Percentiles rank a stretch among this genome's conserved stretches.
Conservation (phyloP, 1,140 invertebrate genomes). For the Diabrotica undecimpunctata region DNA sequence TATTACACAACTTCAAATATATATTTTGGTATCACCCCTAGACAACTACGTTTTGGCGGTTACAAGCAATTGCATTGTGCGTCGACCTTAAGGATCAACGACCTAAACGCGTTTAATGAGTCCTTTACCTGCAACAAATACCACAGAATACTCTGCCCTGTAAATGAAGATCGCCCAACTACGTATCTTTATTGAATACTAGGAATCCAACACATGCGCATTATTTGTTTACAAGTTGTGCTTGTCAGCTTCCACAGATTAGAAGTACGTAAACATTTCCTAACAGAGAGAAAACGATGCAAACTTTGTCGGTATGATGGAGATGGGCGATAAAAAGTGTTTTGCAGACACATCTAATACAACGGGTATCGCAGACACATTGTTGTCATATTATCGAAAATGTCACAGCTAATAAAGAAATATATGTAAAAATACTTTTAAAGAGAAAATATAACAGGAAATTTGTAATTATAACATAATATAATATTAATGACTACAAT, state of each 20-base stretch:
- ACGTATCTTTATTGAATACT: conserved; percentile 40
- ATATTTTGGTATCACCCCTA: no score
- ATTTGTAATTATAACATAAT: neutral
- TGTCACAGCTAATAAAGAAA: neutral
- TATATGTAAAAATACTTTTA: neutral
- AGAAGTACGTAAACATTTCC: conserved; percentile 27
- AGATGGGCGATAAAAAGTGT: neutral
- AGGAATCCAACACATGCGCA: conserved; percentile 44
- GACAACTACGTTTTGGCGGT: no score
- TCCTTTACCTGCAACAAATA: conserved; percentile 2
- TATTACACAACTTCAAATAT: no score
- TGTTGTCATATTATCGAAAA: neutral
- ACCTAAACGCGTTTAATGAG: neutral
- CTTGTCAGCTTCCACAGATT: conserved; percentile 32
- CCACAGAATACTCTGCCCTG: conserved; percentile 8
- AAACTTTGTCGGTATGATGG: neutral
- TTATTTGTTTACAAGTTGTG: conserved; percentile 48
- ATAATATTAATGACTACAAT: neutral
- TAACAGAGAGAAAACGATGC: neutral
- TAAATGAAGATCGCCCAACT: neutral
- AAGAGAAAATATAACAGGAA: neutral
- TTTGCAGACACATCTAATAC: neutral
- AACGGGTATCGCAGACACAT: neutral
- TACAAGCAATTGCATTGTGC: no score
- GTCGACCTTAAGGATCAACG: neutral